Conservation (phyloP, 2,797 vertebrate species). For the Chiloscyllium punctatum region DNA sequence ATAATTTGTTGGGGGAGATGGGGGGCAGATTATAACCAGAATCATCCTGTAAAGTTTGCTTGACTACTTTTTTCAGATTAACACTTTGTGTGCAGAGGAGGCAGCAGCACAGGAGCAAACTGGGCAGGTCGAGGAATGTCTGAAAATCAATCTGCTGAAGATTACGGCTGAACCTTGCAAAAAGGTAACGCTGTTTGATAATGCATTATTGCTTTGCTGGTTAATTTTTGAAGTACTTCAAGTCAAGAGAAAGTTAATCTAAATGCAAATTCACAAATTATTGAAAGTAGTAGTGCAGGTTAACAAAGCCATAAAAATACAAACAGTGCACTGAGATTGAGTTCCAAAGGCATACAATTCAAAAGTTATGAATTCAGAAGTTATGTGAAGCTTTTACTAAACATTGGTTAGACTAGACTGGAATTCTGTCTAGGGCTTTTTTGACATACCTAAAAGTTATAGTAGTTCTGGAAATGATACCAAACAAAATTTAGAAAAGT, state of each 20-base stretch:
- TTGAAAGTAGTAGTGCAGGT: not conserved
- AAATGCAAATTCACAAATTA: not conserved
- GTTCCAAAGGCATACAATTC: not conserved
- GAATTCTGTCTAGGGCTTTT: not conserved
- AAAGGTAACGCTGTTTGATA: conserved; percentile 64
- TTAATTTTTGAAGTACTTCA: not conserved
- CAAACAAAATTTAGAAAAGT: not conserved
- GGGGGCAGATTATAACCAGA: not conserved
- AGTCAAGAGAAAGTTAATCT: not conserved
- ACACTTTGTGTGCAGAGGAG: conserved; percentile 81
- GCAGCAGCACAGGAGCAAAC: conserved; percentile 95
- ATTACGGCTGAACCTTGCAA: conserved; percentile 83
- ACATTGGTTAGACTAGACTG: not conserved
- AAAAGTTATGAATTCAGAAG: not conserved
- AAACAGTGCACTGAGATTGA: not conserved
- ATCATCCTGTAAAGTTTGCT: not conserved
- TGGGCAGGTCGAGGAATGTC: conserved; percentile 92
- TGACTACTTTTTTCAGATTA: conserved; percentile 62
- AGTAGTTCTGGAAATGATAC: not conserved
- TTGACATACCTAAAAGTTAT: not conserved
- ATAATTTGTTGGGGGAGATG: no score
- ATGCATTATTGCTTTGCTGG: not conserved
- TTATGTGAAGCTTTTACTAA: not conserved
- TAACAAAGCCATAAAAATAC: not conserved
- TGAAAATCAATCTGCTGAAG: conserved; percentile 92